Evolutionary conservation across 2,113 vertebrate genomes (phyloP), one percentile per base, ranked within the genome.

Genomic region (Pristiophorus japonicus): DNA sequence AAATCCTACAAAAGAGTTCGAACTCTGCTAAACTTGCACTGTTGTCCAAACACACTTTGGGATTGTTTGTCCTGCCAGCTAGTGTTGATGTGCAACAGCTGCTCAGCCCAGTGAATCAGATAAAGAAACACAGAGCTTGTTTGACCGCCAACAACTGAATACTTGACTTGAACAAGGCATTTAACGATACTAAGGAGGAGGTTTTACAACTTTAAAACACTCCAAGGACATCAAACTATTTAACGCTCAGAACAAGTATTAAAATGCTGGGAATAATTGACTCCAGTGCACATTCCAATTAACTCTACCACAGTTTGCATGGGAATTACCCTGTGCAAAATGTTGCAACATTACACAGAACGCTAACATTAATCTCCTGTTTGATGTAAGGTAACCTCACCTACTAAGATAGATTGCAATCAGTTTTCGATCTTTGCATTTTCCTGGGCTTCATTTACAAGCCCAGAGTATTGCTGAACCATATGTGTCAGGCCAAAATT

Each of bases 131-230:
- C 62, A 63, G 30, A 55, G 12, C 6, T 63, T 62, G 18, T 65
- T 62, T 63, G 59, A 63, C 10, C 63, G 59, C 59, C 88, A 92
- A 45, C 59, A 92, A 65, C n/a, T 38, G 10, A 63, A 65, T 38
- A 92, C 34, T 38, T 92, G n/a, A 92, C 34, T 38, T 92, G n/a
- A 22, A 20, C 59, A 65, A 65, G 88, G 16, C 34, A n/a, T 92
- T 63, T 30, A 38, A 65, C 59, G 65, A 92, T 34, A 22, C 59
- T 20, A n/a, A 20, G 30, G 88, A 38, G 88, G n/a, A 92, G 12
- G 7, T 92, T 92, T 63, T 42, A 91, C 88, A 63, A 92, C 88
- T 92, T 34, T 24, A 91, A 38, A 62, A 92, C n/a, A 38, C n/a
- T 20, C 34, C 51, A 91, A 91, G 27, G 87, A 59, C 14, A 91